Conservation (phyloP, 2,797 vertebrate genomes). For the Trachurus trachurus region DNA sequence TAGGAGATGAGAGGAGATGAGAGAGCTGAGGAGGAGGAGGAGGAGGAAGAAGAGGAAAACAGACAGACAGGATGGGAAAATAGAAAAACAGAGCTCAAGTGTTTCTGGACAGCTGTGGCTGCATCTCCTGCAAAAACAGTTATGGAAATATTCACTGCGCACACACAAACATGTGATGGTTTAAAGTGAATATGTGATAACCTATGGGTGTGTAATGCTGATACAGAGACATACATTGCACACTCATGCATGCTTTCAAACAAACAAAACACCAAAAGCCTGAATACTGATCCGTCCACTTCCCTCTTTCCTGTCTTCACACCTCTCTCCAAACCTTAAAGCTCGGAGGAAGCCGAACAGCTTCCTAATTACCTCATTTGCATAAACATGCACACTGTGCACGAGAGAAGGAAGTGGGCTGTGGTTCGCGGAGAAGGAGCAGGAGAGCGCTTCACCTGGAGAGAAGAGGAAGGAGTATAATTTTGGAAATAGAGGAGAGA, state of each 20-base stretch:
- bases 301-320: constrained; percentile 32
- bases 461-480: not conserved
- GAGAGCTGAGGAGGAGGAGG: constrained; percentile 11
- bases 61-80: constrained; percentile 5
- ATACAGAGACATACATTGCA: not conserved
- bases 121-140: constrained; percentile 2
- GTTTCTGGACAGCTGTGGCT: constrained; percentile 31
- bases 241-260: constrained; percentile 18
- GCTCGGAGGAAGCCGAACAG: constrained; percentile 64
- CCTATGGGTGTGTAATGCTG: constrained; percentile 16
- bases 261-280: constrained; percentile 39
- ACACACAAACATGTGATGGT: not conserved
- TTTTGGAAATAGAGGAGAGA: constrained; percentile 37
- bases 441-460: constrained; percentile 56
- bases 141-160: constrained; percentile 10
- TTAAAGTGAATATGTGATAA: constrained; percentile 51
- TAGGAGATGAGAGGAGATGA: constrained; percentile 27
- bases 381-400: constrained; percentile 77
- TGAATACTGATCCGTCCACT: constrained; percentile 39
- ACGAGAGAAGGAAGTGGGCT: constrained; percentile 31
- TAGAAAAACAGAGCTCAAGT: not conserved
- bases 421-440: constrained; percentile 8
- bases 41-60: constrained; percentile 6
- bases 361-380: constrained; percentile 82
- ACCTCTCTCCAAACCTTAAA: constrained; percentile 44